Base-by-base conservation (phyloP, 2,888 invertebrate species). In the Phyllotreta cruciferae region DNA sequence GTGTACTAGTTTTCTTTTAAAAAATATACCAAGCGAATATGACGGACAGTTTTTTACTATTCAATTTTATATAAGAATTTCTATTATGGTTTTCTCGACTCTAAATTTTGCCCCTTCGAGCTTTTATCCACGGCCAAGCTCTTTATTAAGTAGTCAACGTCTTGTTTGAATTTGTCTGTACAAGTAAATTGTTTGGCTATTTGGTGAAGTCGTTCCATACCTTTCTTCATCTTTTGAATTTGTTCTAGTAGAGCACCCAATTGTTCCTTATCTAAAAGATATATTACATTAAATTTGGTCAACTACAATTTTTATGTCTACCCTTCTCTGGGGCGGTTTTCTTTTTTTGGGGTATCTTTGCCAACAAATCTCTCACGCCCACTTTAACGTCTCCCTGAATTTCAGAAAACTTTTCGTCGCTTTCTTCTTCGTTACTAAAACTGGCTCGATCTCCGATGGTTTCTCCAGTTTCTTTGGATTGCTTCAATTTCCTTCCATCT, bases 221-320 rank as follows among this genome's bases (percentile, higher is more conserved):
- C 75, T 6, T 68, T 69, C 60, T 75, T 75, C 76, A 76, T 74
- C 64, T 73, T 75, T 44, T 72, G 63, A 6, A 76, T 73, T 66
- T 75, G 75, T 41, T 72, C 72, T 39, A 73, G 55, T 6, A 74
- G 60, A 0, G 61, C 61, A 3, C 62, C 49, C 34, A 73, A 60
- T 52, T 74, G 72, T 44, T 73, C 74, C 56, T 61, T 67, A 45
- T 68, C 73, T 74, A 49, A 42, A 67, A 68, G 52, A 41, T 38
- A 3, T 3, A 24, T 24, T 24, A 3, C 4, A 24, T 24, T 24
- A 24, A 24, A 24, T 24, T 24, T 24, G 24, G 1, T 3, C 4
- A 1, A 24, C 4, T 24, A 24, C 4, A 24, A 4, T 24, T 24
- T 24, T 4, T 24, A 24, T 24, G 1, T 4, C 24, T 63, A 71